These are phyloP conservation scores for Chironex yamaguchii DNA, from an alignment of 30 jellyfish, hydroid and myxozoan species.

Conservation along the genomic window DNA sequence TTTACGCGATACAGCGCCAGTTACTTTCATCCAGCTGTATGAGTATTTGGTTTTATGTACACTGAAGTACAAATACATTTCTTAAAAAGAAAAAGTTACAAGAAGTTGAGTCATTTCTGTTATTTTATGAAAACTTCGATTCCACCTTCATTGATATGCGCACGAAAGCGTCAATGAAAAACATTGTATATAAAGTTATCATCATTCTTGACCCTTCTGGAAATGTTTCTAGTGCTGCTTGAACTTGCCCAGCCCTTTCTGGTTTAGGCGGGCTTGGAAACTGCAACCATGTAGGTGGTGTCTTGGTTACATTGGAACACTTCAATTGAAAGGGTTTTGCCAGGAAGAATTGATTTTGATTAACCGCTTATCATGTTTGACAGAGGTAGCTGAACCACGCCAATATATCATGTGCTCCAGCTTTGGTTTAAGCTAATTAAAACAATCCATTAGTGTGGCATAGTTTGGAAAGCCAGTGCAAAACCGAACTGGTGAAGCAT, in stretches of 20 bases:
- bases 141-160: conserved; percentile 30
- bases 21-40: conserved; percentile 26
- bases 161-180: conserved; percentile 51
- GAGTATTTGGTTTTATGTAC: conserved; percentile 46
- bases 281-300: conserved; percentile 62
- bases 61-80: conserved; percentile 16
- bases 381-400: too few species aligned
- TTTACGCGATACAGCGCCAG: conserved; percentile 36
- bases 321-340: conserved; percentile 46
- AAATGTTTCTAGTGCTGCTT: conserved; percentile 60
- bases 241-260: conserved; percentile 54
- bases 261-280: conserved; percentile 52
- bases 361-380: too few species aligned
- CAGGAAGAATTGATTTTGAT: conserved; percentile 26
- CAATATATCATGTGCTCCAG: conserved; percentile 28
- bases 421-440: conserved; percentile 47
- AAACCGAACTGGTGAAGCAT: conserved; percentile 4
- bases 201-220: conserved; percentile 18
- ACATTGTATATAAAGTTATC: conserved; percentile 11
- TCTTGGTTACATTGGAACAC: conserved; percentile 24
- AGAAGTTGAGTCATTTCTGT: conserved; percentile 26
- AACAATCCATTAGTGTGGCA: conserved; percentile 6
- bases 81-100: conserved; percentile 7
- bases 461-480: conserved; percentile 43
- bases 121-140: conserved; percentile 6